A percentile compares a stretch with the other conserved stretches of the same genome.
phyloP scores from a whole-genome alignment of 2,113 vertebrate species.

The Illadopsis cleaveri region DNA sequence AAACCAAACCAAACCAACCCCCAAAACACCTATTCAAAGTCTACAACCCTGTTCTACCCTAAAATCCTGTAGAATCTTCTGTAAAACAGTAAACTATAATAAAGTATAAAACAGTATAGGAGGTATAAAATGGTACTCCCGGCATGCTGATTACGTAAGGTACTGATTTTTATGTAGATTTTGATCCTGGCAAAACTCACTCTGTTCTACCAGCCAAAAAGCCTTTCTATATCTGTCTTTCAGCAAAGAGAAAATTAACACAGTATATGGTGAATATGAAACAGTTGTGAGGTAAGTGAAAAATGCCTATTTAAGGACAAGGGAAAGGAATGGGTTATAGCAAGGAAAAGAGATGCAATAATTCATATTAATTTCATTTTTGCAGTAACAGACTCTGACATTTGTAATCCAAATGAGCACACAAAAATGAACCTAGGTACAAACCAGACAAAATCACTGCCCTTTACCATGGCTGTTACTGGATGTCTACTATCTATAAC shows the following conservation, averaged over 20 bases:
- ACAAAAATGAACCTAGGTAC: background rate
- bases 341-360: background rate
- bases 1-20: background rate
- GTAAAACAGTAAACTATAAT: background rate
- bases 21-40: background rate
- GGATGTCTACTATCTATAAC: background rate
- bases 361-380: conserved; percentile 14
- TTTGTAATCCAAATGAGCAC: conserved; percentile 44
- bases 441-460: conserved; percentile 41
- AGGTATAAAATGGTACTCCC: background rate
- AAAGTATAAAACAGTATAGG: background rate
- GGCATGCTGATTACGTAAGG: background rate
- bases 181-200: background rate
- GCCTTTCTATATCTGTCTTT: background rate
- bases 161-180: background rate
- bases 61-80: background rate
- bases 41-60: background rate
- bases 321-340: background rate
- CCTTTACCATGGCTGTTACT: background rate
- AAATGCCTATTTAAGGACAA: background rate
- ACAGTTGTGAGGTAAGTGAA: background rate
- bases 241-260: background rate
- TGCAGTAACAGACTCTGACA: background rate
- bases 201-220: background rate
- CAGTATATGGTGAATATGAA: background rate